Evolutionary conservation across 2,888 invertebrate genomes (phyloP).

Genomic region (Archips crataeganus): DNA sequence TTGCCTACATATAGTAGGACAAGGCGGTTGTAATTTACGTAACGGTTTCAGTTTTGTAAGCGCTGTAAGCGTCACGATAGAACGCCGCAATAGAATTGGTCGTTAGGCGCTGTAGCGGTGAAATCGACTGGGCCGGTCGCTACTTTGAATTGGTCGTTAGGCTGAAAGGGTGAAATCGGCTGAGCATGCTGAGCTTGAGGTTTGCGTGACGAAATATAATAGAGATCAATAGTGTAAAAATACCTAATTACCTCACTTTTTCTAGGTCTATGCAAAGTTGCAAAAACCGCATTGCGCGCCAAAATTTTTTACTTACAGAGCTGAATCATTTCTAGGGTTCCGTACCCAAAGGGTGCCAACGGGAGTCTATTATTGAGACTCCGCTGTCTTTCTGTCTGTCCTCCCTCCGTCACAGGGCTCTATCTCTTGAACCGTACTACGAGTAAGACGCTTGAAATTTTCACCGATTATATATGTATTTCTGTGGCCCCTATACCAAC

Average conservation of each 20-base stretch:
- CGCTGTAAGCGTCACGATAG: conserved; percentile 17
- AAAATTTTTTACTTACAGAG: too few species aligned
- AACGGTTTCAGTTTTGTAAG: conserved; percentile 42
- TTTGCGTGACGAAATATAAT: conserved; percentile 2
- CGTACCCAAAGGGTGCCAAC: too few species aligned
- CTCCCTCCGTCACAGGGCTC: too few species aligned
- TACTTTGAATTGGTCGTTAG: conserved; percentile 1
- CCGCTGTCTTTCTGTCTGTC: too few species aligned
- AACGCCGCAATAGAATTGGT: conserved; percentile 13
- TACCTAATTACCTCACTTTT: not conserved
- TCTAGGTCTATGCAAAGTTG: too few species aligned
- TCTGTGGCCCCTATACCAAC: too few species aligned
- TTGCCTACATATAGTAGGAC: conserved; percentile 33
- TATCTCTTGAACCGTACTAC: too few species aligned
- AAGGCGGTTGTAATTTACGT: conserved; percentile 40
- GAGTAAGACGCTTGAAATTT: too few species aligned
- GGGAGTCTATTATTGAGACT: too few species aligned
- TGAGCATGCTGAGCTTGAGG: not conserved
- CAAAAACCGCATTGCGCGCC: too few species aligned
- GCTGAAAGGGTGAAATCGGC: conserved; percentile 24
- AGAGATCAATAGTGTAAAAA: not conserved
- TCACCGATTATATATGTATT: too few species aligned
- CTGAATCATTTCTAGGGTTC: too few species aligned
- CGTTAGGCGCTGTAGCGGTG: conserved; percentile 15
- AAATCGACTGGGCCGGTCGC: conserved; percentile 10